Percentiles rank a stretch among this genome's conserved stretches.
Conservation (phyloP, 2,888 invertebrate genomes). For the Epinotia brunnichana region DNA sequence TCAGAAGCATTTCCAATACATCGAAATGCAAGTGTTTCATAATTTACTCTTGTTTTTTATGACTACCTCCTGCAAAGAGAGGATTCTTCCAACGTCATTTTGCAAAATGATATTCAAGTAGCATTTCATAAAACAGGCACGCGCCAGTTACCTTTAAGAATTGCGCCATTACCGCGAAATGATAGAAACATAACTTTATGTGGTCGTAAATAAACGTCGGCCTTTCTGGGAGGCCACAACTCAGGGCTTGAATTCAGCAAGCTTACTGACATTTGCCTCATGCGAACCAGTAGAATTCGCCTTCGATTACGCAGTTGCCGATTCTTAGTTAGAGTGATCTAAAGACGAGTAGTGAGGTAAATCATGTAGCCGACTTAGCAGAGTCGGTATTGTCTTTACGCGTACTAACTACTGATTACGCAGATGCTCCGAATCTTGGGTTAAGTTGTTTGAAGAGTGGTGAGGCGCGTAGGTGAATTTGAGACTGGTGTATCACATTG, state of each 20-base stretch:
- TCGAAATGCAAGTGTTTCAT: background rate
- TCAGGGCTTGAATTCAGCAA: background rate
- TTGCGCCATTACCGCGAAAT: slow-evolving; percentile 12
- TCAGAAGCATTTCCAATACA: no score
- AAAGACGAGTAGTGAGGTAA: no score
- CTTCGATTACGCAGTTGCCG: background rate
- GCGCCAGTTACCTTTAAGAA: slow-evolving; percentile 1
- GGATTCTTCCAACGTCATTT: background rate
- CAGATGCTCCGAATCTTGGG: no score
- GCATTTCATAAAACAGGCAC: background rate
- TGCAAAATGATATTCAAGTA: background rate
- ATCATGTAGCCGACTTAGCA: no score
- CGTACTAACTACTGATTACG: no score
- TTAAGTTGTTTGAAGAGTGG: no score
- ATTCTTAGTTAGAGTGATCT: background rate
- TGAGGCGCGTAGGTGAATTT: no score
- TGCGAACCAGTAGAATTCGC: background rate
- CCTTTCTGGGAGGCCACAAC: slow-evolving; percentile 14
- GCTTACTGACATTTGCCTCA: background rate
- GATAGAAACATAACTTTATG: slow-evolving; percentile 23
- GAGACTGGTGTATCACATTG: no score
- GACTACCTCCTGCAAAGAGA: background rate
- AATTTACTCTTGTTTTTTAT: background rate
- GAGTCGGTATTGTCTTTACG: no score
- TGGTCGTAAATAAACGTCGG: slow-evolving; percentile 15